These are phyloP conservation scores for Xyliphius kryptos DNA, from an alignment of 2,113 vertebrate genomes.

Conservation along the genomic window DNA sequence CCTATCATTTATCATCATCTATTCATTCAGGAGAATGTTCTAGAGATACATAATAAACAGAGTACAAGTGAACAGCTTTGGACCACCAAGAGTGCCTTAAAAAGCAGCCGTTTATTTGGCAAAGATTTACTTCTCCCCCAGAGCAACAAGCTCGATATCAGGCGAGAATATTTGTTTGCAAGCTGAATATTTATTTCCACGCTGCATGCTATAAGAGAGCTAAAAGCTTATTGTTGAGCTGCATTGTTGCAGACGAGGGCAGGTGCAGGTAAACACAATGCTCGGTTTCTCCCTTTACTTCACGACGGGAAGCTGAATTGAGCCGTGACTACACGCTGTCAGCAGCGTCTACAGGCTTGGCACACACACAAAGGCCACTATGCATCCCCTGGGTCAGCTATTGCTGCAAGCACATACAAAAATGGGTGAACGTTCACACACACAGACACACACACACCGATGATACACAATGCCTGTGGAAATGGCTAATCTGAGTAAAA, in stretches of 20 bases:
- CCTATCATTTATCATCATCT: too few relatives aligned
- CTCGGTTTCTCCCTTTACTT: conserved; percentile 12
- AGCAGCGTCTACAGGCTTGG: conserved; percentile 13
- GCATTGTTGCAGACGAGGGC: conserved; percentile 32
- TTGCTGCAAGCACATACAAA: neutral
- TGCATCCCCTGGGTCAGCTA: conserved; percentile 11
- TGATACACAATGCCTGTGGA: conserved; percentile 7
- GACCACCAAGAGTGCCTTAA: too few relatives aligned
- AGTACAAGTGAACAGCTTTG: too few relatives aligned
- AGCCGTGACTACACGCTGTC: conserved; percentile 28
- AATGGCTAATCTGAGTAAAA: too few relatives aligned
- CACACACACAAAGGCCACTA: conserved; percentile 21
- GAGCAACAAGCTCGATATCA: conserved; percentile 12
- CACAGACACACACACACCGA: neutral
- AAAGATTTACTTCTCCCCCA: conserved; percentile 27
- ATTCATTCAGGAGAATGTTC: too few relatives aligned
- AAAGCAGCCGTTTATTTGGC: conserved; percentile 19
- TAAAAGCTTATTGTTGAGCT: conserved; percentile 7
- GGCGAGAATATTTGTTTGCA: conserved; percentile 19
- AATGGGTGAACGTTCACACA: neutral
- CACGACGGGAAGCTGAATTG: conserved; percentile 39
- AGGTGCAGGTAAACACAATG: conserved; percentile 43
- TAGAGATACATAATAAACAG: too few relatives aligned
- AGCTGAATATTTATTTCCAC: conserved; percentile 17
- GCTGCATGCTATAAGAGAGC: conserved; percentile 25